Conservation (phyloP, 2,797 vertebrate species). For the Parambassis ranga region DNA sequence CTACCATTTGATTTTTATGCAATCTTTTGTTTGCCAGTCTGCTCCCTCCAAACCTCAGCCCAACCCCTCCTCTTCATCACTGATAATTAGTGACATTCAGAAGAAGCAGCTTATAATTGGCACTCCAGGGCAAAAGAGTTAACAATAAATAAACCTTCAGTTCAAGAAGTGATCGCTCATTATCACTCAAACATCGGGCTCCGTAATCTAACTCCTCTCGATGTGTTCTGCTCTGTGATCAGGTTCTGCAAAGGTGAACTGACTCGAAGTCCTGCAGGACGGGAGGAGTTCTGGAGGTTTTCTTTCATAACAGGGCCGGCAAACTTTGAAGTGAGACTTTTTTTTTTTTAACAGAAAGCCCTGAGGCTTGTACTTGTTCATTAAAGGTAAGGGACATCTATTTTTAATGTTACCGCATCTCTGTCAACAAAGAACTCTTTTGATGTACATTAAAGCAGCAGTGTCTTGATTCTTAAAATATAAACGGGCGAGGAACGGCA, state of each 20-base stretch:
- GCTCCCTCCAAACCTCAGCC: not conserved
- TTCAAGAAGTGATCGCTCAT: conserved; percentile 35
- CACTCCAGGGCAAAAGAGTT: conserved; percentile 16
- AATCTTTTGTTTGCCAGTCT: not conserved
- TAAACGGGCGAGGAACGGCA: conserved; percentile 18
- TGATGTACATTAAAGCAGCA: conserved; percentile 53
- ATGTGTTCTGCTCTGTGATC: conserved; percentile 37
- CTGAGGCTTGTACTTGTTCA: conserved; percentile 56
- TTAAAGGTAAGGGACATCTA: conserved; percentile 68
- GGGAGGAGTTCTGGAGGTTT: conserved; percentile 20
- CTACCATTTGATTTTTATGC: not conserved
- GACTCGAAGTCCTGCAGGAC: conserved; percentile 42
- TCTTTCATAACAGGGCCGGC: conserved; percentile 22
- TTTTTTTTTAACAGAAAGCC: conserved; percentile 50
- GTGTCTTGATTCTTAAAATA: conserved; percentile 30
- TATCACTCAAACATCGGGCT: conserved; percentile 29
- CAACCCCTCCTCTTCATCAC: conserved; percentile 4
- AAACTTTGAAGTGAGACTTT: conserved; percentile 68
- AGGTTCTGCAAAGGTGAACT: conserved; percentile 35
- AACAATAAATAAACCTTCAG: conserved; percentile 32
- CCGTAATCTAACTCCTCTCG: conserved; percentile 19
- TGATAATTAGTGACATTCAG: conserved; percentile 22
- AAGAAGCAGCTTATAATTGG: conserved; percentile 34
- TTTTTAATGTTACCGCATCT: conserved; percentile 65
- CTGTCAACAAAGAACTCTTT: conserved; percentile 56